These are phyloP conservation scores for Neocloeon triangulifer DNA, from an alignment of 1,140 invertebrate species.

Conservation along the genomic window DNA sequence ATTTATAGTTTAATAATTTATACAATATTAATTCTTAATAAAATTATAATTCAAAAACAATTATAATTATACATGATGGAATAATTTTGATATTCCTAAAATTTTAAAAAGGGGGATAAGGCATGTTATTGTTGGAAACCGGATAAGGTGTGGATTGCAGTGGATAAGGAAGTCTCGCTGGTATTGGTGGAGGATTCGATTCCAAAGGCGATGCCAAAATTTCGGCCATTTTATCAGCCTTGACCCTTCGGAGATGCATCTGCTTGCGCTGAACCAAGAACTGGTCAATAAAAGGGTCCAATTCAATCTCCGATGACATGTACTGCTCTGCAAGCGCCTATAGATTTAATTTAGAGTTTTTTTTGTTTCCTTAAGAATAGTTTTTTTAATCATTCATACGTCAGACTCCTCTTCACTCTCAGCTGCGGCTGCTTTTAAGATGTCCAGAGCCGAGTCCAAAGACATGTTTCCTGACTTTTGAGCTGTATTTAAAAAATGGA, in stretches of 20 bases:
- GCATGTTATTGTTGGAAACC: too few species aligned
- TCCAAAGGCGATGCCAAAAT: slow-evolving; percentile 28
- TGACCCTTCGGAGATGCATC: slow-evolving; percentile 60
- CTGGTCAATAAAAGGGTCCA: slow-evolving; percentile 57
- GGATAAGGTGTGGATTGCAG: too few species aligned
- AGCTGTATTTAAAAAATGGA: slow-evolving; percentile 24
- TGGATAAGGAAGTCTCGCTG: too few species aligned
- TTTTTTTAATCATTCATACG: slow-evolving; percentile 14
- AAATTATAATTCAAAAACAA: too few species aligned
- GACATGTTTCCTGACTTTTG: slow-evolving; percentile 43
- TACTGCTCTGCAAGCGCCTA: slow-evolving; percentile 46
- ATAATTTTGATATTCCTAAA: too few species aligned
- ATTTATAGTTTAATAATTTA: too few species aligned
- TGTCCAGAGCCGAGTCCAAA: slow-evolving; percentile 54
- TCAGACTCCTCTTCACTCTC: slow-evolving; percentile 78
- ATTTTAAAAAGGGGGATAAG: too few species aligned
- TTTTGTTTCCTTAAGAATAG: slow-evolving; percentile 2
- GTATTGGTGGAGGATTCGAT: slow-evolving; percentile 14
- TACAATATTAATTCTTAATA: too few species aligned
- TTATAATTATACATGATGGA: too few species aligned
- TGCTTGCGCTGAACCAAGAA: slow-evolving; percentile 46
- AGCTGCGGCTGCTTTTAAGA: slow-evolving; percentile 62
- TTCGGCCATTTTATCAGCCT: slow-evolving; percentile 70
- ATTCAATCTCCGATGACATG: slow-evolving; percentile 38
- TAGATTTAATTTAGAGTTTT: not conserved